Percentiles rank a stretch among this genome's conserved stretches.
Conservation (phyloP, 2,888 invertebrate genomes). For the Pseudanteris insignis region DNA sequence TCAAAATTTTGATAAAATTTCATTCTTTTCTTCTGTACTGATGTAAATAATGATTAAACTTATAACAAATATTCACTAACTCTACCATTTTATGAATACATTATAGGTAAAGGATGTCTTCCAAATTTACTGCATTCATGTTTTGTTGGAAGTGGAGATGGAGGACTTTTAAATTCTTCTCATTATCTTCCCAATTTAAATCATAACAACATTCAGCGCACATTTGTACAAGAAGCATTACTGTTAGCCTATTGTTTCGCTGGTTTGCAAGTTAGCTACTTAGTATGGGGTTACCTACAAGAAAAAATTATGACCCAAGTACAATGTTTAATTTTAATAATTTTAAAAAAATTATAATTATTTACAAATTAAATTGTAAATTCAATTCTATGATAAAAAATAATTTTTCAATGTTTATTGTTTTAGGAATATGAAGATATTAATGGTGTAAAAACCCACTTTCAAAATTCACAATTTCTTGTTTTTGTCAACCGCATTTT, state of each 20-base stretch:
- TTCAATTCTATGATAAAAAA: too few relatives aligned
- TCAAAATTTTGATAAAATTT: too few relatives aligned
- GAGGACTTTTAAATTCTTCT: constrained; percentile 62
- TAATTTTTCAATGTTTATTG: too few relatives aligned
- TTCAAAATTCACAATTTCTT: constrained; percentile 95
- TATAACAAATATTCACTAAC: too few relatives aligned
- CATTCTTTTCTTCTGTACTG: too few relatives aligned
- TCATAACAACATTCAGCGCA: constrained; percentile 62
- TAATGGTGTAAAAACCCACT: constrained; percentile 74
- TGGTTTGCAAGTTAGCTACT: constrained; percentile 89
- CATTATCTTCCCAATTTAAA: constrained; percentile 55
- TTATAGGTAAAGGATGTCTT: constrained; percentile 66
- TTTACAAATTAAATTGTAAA: too few relatives aligned
- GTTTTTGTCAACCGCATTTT: constrained; percentile 94
- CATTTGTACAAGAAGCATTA: constrained; percentile 71
- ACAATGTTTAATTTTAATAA: not conserved
- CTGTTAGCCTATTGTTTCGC: constrained; percentile 81
- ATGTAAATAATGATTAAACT: too few relatives aligned
- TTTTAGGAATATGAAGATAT: constrained; percentile 74
- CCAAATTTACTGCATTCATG: constrained; percentile 68
- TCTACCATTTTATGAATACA: too few relatives aligned
- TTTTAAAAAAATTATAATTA: not conserved
- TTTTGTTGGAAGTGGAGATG: constrained; percentile 68
- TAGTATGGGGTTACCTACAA: constrained; percentile 96
- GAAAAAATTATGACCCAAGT: constrained; percentile 97